These are phyloP conservation scores for Neopipo cinnamomea DNA, from an alignment of 2,113 vertebrate genomes.

Conservation along the genomic window DNA sequence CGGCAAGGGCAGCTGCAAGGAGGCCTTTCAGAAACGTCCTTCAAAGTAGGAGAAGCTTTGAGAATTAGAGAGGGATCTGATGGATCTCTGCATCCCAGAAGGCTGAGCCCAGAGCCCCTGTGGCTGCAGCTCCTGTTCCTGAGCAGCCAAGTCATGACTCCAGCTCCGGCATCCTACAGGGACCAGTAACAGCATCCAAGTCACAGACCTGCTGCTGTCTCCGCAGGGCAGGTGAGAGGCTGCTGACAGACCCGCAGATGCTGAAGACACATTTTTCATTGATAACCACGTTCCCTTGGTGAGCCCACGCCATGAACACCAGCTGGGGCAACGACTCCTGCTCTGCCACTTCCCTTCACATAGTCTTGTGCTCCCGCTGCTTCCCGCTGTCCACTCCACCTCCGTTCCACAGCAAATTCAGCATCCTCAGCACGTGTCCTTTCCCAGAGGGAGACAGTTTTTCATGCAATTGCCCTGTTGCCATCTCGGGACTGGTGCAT, in stretches of 20 bases:
- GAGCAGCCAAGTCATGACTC: accelerated
- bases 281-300: not conserved
- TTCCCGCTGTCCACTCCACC: accelerated
- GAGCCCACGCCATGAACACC: accelerated
- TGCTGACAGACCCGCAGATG: accelerated
- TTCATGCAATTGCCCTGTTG: not conserved
- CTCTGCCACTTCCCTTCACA: not conserved
- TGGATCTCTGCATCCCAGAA: not conserved
- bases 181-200: not conserved
- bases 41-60: not conserved
- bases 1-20: not conserved
- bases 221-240: not conserved
- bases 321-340: accelerated
- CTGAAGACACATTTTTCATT: not conserved
- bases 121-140: not conserved
- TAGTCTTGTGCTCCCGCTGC: not conserved
- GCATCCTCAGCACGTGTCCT: not conserved
- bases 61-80: not conserved
- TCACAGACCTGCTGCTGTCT: accelerated
- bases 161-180: not conserved
- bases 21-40: not conserved
- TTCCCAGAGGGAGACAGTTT: not conserved
- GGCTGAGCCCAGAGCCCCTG: not conserved
- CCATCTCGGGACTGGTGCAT: not conserved
- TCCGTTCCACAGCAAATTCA: not conserved